Evolutionary conservation across 92 coral and sea anemone species (phyloP), one percentile per base, ranked within the genome.

Genomic region (Isaurus tuberculatus): DNA sequence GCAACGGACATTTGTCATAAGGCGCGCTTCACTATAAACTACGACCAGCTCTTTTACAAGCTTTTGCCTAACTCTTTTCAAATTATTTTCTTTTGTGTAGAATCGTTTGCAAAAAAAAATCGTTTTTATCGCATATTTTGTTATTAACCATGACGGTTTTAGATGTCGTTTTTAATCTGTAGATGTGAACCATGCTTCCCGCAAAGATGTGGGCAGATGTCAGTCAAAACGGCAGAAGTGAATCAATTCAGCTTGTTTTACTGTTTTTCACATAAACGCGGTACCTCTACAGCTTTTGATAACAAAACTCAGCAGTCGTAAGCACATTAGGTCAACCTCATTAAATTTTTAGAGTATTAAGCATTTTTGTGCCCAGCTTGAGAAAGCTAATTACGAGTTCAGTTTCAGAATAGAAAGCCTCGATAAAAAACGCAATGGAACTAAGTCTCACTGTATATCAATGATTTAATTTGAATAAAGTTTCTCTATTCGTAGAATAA

Each of bases 161-260:
- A 1, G 25, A 26, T n/a, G 55, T 17, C 20, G 75, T n/a, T 1
- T 70, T 70, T 46, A n/a, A n/a, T 26, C 40, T 70, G 25, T 42
- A 37, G 19, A 27, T 23, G 23, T 42, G 58, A 17, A 23, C 23
- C 11, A 72, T 7, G 42, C 11, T 71, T 2, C 78, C 34, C 60
- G 31, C 27, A 26, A 72, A 43, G 61, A 14, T 14, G 27, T 22
- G 60, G 44, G 58, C 78, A 42, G 78, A 13, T 72, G 60, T 27
- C 36, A 27, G 36, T 72, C 60, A 72, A 72, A 44, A 49, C 31
- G 37, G 60, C 61, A 72, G 44, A 71, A 72, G 44, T 5, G 32
- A 19, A 49, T 19, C 23, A 48, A 72, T 72, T 72, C 55, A 23
- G 27, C 26, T 20, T 44, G 57, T 72, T 44, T 22, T 44, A 7